Percentiles rank a stretch among this genome's conserved stretches.
Conservation (phyloP, 2,113 vertebrate species). For the Salvelinus alpinus region DNA sequence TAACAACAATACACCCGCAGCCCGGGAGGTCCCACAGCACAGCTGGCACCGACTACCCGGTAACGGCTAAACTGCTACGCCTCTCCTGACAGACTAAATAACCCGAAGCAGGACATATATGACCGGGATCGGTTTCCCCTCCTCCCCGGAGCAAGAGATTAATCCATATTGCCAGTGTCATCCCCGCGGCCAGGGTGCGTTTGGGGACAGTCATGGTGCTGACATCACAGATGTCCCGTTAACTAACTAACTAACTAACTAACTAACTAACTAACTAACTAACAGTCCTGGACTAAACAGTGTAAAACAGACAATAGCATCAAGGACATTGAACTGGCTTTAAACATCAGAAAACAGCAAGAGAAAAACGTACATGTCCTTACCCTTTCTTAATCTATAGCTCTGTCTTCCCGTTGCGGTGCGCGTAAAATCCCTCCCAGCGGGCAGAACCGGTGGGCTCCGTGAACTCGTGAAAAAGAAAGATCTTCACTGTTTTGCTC, state of each 20-base stretch:
- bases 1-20: not conserved
- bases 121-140: not conserved
- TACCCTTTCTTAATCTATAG: not conserved
- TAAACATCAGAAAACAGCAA: too few species aligned
- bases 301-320: too few species aligned
- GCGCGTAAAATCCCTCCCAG: conserved; percentile 60
- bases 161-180: not conserved
- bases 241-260: not conserved
- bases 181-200: not conserved
- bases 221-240: not conserved
- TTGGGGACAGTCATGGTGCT: not conserved
- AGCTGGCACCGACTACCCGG: too few species aligned
- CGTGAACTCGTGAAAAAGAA: conserved; percentile 54
- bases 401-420: conserved; percentile 36
- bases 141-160: not conserved
- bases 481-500: conserved; percentile 56
- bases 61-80: too few species aligned
- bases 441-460: conserved; percentile 57
- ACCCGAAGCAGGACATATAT: not conserved
- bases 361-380: too few species aligned
- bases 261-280: conserved; percentile 1
- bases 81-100: not conserved
- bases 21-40: not conserved
- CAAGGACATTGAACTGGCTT: too few species aligned
- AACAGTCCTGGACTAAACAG: too few species aligned